phyloP scores from a whole-genome alignment of 2,113 vertebrate genomes.

The Macrotus californicus region DNA sequence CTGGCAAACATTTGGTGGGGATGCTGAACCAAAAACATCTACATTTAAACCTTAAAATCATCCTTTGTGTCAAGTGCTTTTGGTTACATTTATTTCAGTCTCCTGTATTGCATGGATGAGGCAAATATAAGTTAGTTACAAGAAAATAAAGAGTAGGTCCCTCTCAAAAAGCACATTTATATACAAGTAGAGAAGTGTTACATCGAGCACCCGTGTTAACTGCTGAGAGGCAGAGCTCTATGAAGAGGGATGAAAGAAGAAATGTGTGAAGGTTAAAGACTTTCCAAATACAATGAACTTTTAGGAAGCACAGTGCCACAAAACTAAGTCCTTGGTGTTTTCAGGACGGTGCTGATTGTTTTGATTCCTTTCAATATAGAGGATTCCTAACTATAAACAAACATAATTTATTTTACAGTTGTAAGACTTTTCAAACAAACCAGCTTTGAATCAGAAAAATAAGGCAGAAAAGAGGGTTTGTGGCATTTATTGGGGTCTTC shows the following conservation, averaged over 20 bases:
- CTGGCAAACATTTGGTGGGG: not conserved
- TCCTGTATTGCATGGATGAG: not conserved
- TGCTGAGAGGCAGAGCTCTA: not conserved
- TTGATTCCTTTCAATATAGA: not conserved
- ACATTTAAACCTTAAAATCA: not conserved
- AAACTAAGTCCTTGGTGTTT: not conserved
- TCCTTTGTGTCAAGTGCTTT: not conserved
- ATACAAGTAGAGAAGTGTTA: not conserved
- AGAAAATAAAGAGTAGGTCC: not conserved
- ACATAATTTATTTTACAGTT: not conserved
- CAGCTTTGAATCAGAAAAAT: not conserved
- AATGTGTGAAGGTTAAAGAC: not conserved
- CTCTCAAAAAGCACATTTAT: not conserved
- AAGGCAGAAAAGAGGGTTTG: not conserved
- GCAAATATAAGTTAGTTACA: not conserved
- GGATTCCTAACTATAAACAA: not conserved
- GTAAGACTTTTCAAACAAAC: conserved; percentile 1
- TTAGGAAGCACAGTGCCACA: not conserved
- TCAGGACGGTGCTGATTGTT: not conserved
- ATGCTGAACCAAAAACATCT: not conserved
- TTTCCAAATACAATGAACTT: conserved; percentile 22
- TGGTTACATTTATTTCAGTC: not conserved
- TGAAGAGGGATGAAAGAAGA: not conserved
- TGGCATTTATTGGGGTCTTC: not conserved
- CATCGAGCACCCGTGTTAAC: not conserved